Percentiles rank a stretch among this genome's conserved stretches.
Conservation (phyloP, 2,888 invertebrate genomes). For the Anthrax anthrax region DNA sequence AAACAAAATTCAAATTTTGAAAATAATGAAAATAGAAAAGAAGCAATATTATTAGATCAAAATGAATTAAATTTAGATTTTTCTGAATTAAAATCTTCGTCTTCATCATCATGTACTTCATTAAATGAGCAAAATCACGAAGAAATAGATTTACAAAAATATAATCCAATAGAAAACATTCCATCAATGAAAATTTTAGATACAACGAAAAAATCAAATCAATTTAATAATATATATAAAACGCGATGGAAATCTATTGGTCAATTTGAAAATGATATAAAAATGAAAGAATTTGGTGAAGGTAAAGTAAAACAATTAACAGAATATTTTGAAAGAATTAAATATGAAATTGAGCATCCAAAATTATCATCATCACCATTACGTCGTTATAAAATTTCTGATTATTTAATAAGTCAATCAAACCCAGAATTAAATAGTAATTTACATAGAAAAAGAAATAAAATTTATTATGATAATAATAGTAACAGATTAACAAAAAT, state of each 20-base stretch:
- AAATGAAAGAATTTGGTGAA: constrained; percentile 37
- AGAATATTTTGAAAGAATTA: constrained; percentile 48
- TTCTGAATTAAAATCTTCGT: constrained; percentile 23
- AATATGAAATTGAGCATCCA: constrained; percentile 34
- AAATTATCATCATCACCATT: constrained; percentile 25
- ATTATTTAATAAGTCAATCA: constrained; percentile 22
- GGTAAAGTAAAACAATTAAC: constrained; percentile 57
- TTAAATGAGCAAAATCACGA: not conserved
- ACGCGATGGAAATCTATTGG: constrained; percentile 3
- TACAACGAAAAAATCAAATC: too few relatives aligned
- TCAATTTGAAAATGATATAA: not conserved
- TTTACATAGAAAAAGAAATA: not conserved
- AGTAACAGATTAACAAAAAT: constrained; percentile 15
- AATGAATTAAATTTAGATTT: constrained; percentile 20
- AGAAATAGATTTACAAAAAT: not conserved
- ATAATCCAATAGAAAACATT: not conserved
- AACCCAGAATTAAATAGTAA: constrained; percentile 32
- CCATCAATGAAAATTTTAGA: not conserved
- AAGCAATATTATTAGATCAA: constrained; percentile 1
- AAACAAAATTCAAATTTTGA: too few relatives aligned
- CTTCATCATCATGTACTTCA: constrained; percentile 6
- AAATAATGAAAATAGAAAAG: too few relatives aligned
- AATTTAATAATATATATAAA: constrained; percentile 23
- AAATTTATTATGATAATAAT: too few relatives aligned
- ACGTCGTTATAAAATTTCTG: not conserved